Conservation (phyloP, 2,888 invertebrate genomes). For the Thereva unica region DNA sequence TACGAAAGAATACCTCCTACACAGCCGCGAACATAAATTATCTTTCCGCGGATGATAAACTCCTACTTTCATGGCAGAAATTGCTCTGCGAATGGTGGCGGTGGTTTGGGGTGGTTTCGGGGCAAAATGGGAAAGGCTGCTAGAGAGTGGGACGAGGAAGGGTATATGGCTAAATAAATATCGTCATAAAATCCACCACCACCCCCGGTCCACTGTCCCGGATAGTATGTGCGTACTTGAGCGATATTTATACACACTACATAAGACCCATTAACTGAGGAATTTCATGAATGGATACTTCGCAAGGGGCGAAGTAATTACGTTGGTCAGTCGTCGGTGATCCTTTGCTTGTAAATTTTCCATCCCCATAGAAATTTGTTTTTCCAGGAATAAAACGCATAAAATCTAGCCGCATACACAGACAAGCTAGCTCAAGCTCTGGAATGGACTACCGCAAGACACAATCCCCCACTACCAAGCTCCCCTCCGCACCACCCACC, state of each 20-base stretch:
- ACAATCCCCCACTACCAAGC: background rate
- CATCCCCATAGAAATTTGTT: background rate
- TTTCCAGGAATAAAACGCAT: slow-evolving; percentile 1
- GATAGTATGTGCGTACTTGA: slow-evolving; percentile 5
- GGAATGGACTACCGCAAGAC: background rate
- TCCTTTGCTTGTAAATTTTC: background rate
- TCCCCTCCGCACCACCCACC: too few relatives aligned
- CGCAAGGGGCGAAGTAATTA: slow-evolving; percentile 34
- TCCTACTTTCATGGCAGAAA: background rate
- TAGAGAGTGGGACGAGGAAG: background rate
- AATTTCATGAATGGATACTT: slow-evolving; percentile 22
- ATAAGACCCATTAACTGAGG: slow-evolving; percentile 34
- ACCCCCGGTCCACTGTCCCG: background rate
- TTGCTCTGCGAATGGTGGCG: too few relatives aligned
- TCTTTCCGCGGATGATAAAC: slow-evolving; percentile 23
- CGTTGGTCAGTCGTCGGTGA: background rate
- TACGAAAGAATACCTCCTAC: background rate
- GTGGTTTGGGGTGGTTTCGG: background rate
- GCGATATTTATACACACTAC: slow-evolving; percentile 18
- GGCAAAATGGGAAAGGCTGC: background rate
- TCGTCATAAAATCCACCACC: background rate
- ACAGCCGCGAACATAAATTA: slow-evolving; percentile 4
- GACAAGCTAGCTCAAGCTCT: too few relatives aligned
- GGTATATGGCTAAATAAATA: slow-evolving; percentile 1
- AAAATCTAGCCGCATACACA: background rate